Conservation (phyloP, 2,113 vertebrate genomes). For the Falcunculus frontatus region DNA sequence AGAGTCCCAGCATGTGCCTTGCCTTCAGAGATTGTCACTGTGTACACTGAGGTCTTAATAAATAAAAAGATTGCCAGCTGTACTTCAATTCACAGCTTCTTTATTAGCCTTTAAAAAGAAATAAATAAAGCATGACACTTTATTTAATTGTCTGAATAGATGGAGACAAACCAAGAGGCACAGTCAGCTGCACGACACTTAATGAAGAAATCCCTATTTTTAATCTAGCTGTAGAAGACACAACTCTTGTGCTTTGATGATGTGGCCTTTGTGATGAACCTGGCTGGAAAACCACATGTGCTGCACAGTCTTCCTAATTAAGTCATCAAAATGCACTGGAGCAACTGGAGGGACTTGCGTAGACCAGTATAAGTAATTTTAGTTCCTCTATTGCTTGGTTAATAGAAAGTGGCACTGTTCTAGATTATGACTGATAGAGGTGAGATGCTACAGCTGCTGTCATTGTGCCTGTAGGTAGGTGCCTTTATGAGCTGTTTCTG, state of each 20-base stretch:
- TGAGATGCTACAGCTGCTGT: slow-evolving; percentile 53
- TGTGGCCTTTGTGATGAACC: slow-evolving; percentile 68
- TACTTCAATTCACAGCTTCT: slow-evolving; percentile 48
- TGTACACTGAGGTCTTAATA: slow-evolving; percentile 47
- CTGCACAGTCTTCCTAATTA: slow-evolving; percentile 65
- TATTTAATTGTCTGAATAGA: slow-evolving; percentile 69
- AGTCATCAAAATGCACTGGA: slow-evolving; percentile 76
- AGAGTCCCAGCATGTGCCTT: not conserved
- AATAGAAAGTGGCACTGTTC: slow-evolving; percentile 75
- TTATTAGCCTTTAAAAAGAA: slow-evolving; percentile 61
- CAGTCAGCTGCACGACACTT: slow-evolving; percentile 20
- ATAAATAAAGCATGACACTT: slow-evolving; percentile 46
- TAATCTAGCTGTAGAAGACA: slow-evolving; percentile 53
- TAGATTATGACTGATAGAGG: slow-evolving; percentile 80
- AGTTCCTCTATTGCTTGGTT: slow-evolving; percentile 69
- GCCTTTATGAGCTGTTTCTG: not conserved
- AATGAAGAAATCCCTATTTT: slow-evolving; percentile 65
- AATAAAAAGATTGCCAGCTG: slow-evolving; percentile 64
- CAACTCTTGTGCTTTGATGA: slow-evolving; percentile 52
- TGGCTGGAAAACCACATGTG: slow-evolving; percentile 65
- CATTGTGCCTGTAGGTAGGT: slow-evolving; percentile 46
- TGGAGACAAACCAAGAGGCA: slow-evolving; percentile 43
- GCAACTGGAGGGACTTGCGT: slow-evolving; percentile 58
- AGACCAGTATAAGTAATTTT: slow-evolving; percentile 68
- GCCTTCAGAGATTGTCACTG: slow-evolving; percentile 18